Percentiles rank a stretch among this genome's conserved stretches.
Evolutionary conservation across 2,888 invertebrate species (phyloP).

Genomic region (Diploptera punctata): DNA sequence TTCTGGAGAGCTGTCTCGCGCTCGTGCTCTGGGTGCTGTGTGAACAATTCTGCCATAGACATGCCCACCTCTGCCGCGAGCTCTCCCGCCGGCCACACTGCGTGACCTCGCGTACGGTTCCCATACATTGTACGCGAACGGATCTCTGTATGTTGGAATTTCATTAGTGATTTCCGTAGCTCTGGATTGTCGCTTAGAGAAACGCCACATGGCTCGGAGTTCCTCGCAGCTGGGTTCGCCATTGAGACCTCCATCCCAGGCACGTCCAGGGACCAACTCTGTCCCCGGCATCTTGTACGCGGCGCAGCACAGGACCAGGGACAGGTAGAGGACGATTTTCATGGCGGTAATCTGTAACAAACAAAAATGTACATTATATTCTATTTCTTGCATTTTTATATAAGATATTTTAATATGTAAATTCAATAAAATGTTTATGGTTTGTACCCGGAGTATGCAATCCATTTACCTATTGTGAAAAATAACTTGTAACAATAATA

Average conservation of each 20-base stretch:
- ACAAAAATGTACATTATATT: too few relatives aligned
- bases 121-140: slow-evolving; percentile 83
- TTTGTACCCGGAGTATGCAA: too few relatives aligned
- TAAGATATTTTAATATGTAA: too few relatives aligned
- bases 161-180: slow-evolving; percentile 88
- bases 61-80: slow-evolving; percentile 54
- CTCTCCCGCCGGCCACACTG: slow-evolving; percentile 40
- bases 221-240: slow-evolving; percentile 87
- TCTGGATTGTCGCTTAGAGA: slow-evolving; percentile 86
- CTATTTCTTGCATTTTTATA: too few relatives aligned
- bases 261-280: slow-evolving; percentile 27
- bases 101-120: slow-evolving; percentile 62
- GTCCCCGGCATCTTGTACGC: slow-evolving; percentile 5
- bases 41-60: slow-evolving; percentile 77
- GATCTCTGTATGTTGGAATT: slow-evolving; percentile 82
- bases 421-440: too few relatives aligned
- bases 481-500: too few relatives aligned
- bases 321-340: slow-evolving; percentile 11
- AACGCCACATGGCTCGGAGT: slow-evolving; percentile 90
- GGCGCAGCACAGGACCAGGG: slow-evolving; percentile 17
- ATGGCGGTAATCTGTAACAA: slow-evolving; percentile 33
- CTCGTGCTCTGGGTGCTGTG: slow-evolving; percentile 64
- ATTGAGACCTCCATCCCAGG: slow-evolving; percentile 55
- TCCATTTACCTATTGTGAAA: too few relatives aligned
- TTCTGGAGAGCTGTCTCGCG: slow-evolving; percentile 52